Base-by-base conservation (phyloP, 2,113 vertebrate species). In the Prionailurus bengalensis region DNA sequence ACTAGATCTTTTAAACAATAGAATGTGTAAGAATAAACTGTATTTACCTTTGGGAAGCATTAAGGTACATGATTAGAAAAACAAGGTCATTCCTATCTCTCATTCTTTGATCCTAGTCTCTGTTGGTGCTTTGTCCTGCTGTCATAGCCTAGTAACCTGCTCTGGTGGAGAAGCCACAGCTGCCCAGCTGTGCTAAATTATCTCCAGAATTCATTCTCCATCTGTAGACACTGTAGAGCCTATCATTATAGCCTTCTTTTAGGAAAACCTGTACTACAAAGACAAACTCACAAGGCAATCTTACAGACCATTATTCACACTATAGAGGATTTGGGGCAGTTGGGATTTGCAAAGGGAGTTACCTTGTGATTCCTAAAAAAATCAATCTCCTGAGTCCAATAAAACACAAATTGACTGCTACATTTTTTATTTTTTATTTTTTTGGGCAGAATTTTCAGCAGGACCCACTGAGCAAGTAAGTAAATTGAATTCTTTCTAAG, bases 151-250 rank as follows among this genome's bases (percentile, higher is more conserved):
- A 12, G 94, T 58, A 80, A 81, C 96, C 92, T 94, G 92, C 97
- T 97, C 92, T 84, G 96, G 96, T 90, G 83, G 89, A 42, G 45
- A 91, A 91, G 86, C 86, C 86, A 53, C 71, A 74, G 73, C 95
- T 63, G 36, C 68, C 79, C 92, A 96, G 95, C 96, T 96, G 73
- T 96, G 91, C 94, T 91, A 63, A 91, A 92, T 87, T 87, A 95
- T 93, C 87, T 80, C 27, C 74, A 95, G 96, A 90, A 96, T 96
- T 96, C 84, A 92, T 94, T 97, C 80, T 96, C 78, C 95, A 7
- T 73, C 63, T 71, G 42, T 63, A 66, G 74, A 92, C 90, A 96
- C 45, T 87, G 70, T 65, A 53, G 42, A 94, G 83, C 42, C 79
- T 55, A 4, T 70, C 51, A 33, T 29, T 14, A 25, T 23, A 85